phyloP scores from a whole-genome alignment of 1,140 invertebrate genomes.

The Drosophila willistoni region DNA sequence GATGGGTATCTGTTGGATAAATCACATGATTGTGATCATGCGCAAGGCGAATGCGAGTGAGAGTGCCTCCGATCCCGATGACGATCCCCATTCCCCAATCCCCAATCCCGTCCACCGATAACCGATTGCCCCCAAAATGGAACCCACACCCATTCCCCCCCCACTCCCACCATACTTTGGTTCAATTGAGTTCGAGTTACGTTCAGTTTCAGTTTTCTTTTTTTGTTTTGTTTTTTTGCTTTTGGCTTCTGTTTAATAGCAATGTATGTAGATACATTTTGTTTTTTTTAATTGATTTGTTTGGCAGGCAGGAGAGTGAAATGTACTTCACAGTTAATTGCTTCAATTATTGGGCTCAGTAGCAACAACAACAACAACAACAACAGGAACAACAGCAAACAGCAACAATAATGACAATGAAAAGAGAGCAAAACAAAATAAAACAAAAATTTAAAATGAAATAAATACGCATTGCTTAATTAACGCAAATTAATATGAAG shows the following conservation, averaged over 20 bases:
- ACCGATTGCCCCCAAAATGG: slow-evolving; percentile 5
- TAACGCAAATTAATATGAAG: slow-evolving; percentile 18
- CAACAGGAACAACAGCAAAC: slow-evolving; percentile 8
- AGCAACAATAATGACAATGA: slow-evolving; percentile 19
- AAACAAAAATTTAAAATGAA: slow-evolving; percentile 1
- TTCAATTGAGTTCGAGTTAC: slow-evolving; percentile 21
- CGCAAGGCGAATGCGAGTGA: slow-evolving; percentile 36
- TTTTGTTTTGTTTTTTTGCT: slow-evolving; percentile 17
- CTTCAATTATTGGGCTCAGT: slow-evolving; percentile 62
- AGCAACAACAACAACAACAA: slow-evolving; percentile 25
- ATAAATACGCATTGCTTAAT: slow-evolving; percentile 18
- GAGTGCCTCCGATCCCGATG: neutral
- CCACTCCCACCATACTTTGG: slow-evolving; percentile 12
- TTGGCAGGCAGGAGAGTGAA: slow-evolving; percentile 65
- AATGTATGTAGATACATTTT: slow-evolving; percentile 37
- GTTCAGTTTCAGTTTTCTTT: slow-evolving; percentile 9
- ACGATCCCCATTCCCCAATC: neutral
- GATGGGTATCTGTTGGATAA: slow-evolving; percentile 42
- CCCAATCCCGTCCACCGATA: neutral
- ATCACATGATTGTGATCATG: slow-evolving; percentile 76
- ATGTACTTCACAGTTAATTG: slow-evolving; percentile 80
- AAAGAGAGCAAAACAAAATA: neutral
- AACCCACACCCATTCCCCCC: slow-evolving; percentile 18
- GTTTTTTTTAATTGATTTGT: slow-evolving; percentile 75
- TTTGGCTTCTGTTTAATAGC: slow-evolving; percentile 48